These are phyloP conservation scores for Poeciliopsis retropinna DNA, from an alignment of 2,113 vertebrate species.

Conservation along the genomic window DNA sequence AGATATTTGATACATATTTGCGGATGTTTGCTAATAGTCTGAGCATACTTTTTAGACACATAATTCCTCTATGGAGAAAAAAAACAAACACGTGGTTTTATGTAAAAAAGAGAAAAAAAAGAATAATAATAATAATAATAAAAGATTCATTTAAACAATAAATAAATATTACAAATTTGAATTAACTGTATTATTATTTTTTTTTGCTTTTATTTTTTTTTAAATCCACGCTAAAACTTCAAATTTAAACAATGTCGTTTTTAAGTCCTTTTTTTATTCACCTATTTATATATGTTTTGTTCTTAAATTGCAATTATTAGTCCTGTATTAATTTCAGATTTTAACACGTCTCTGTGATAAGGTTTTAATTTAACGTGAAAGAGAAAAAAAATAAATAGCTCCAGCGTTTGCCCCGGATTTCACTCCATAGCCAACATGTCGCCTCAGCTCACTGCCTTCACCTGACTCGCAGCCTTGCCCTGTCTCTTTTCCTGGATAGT, in stretches of 20 bases:
- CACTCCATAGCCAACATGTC: conserved; percentile 71
- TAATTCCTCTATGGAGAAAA: not conserved
- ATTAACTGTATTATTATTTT: not conserved
- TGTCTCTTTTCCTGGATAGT: conserved; percentile 5
- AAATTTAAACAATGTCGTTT: too few species aligned
- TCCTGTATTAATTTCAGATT: not conserved
- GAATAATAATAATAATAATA: too few species aligned
- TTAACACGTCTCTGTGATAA: not conserved
- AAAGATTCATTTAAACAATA: not conserved
- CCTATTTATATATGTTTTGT: not conserved
- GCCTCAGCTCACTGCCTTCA: conserved; percentile 56
- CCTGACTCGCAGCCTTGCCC: conserved; percentile 16
- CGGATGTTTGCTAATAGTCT: not conserved
- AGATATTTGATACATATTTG: not conserved
- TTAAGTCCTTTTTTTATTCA: too few species aligned
- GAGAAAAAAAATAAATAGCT: not conserved
- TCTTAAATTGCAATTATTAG: not conserved
- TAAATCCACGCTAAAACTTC: too few species aligned
- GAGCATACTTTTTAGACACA: not conserved
- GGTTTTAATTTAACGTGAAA: not conserved
- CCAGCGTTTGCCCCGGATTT: conserved; percentile 4
- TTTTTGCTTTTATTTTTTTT: not conserved
- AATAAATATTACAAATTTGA: too few species aligned
- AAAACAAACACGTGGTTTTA: not conserved
- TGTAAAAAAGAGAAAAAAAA: not conserved